These are phyloP conservation scores for Leptoclinus maculatus DNA, from an alignment of 2,797 vertebrate genomes.

Conservation along the genomic window DNA sequence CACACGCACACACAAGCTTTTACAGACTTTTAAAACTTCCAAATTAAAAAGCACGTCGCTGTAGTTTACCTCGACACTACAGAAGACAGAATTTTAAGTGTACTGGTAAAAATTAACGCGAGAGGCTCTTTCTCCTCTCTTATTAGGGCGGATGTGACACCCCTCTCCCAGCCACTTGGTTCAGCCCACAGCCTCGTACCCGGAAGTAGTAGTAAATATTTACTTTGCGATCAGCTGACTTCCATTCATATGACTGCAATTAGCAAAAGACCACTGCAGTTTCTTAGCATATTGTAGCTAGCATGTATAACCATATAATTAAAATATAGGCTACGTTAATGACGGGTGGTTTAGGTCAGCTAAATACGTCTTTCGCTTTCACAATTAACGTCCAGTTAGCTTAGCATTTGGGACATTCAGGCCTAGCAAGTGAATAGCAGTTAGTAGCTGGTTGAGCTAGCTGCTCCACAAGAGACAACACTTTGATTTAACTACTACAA, in stretches of 20 bases:
- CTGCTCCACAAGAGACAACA: neutral
- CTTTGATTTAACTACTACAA: neutral
- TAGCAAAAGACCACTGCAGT: neutral
- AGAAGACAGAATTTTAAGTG: neutral
- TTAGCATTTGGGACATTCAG: neutral
- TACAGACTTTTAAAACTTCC: neutral
- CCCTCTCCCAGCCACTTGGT: conserved; percentile 49
- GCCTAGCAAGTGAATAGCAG: conserved; percentile 2
- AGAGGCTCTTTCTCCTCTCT: too few relatives aligned
- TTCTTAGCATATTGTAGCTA: rapidly evolving
- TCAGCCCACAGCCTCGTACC: conserved; percentile 54
- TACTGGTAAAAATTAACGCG: neutral
- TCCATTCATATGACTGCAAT: conserved; percentile 40
- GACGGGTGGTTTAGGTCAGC: rapidly evolving
- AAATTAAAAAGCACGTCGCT: rapidly evolving
- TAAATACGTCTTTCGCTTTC: neutral
- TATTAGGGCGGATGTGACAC: neutral
- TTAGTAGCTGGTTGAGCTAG: conserved; percentile 7
- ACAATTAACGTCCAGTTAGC: neutral
- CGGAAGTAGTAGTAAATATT: conserved; percentile 71
- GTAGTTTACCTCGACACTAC: rapidly evolving
- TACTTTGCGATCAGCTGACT: conserved; percentile 68
- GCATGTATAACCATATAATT: rapidly evolving
- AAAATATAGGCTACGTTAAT: too few relatives aligned
- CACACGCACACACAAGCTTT: neutral